phyloP scores from a whole-genome alignment of 2,888 invertebrate species.

The Hoplodrina ambigua region DNA sequence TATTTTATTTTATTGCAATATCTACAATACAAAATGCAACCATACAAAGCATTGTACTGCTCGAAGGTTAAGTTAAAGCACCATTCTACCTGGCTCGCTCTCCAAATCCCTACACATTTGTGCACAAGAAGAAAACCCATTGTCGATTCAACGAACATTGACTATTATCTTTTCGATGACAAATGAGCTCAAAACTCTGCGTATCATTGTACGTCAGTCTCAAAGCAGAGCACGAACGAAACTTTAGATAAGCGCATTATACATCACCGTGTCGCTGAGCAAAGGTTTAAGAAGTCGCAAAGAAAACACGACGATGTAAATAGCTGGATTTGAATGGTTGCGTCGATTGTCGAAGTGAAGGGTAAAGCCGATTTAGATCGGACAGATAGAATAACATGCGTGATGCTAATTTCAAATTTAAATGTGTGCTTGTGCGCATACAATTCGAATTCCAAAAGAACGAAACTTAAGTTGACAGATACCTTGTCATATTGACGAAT shows the following conservation, averaged over 20 bases:
- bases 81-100: slow-evolving; percentile 24
- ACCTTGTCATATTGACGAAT: slow-evolving; percentile 59
- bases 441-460: slow-evolving; percentile 77
- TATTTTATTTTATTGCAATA: neutral
- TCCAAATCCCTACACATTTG: slow-evolving; percentile 60
- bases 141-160: slow-evolving; percentile 81
- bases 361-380: slow-evolving; percentile 87
- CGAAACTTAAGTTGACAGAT: slow-evolving; percentile 72
- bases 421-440: slow-evolving; percentile 75
- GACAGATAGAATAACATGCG: slow-evolving; percentile 78
- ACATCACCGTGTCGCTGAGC: slow-evolving; percentile 70
- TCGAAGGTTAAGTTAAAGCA: neutral
- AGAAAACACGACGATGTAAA: slow-evolving; percentile 64
- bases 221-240: slow-evolving; percentile 28
- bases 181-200: slow-evolving; percentile 81
- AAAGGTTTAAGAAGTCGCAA: slow-evolving; percentile 32
- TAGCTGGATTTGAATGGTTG: slow-evolving; percentile 56
- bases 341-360: slow-evolving; percentile 70
- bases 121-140: slow-evolving; percentile 76
- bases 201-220: slow-evolving; percentile 69
- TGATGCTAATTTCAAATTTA: slow-evolving; percentile 85
- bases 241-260: slow-evolving; percentile 57
- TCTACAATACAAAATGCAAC: neutral
- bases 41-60: neutral
- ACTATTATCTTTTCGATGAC: slow-evolving; percentile 84